Conservation (phyloP, 2,797 vertebrate genomes). For the Alouatta caraya region DNA sequence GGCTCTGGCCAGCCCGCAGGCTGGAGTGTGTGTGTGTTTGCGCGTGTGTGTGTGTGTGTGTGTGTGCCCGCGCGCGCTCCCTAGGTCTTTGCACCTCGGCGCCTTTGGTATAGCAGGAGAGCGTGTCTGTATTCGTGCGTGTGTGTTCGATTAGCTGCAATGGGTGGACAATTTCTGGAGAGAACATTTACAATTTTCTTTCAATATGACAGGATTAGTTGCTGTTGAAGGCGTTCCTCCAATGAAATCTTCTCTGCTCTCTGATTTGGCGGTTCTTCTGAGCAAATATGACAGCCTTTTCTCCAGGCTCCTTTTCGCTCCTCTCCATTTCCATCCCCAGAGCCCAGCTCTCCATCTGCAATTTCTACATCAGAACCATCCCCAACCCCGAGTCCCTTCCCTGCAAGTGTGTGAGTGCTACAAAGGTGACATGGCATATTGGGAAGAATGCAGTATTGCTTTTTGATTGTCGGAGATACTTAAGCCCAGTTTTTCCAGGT, state of each 20-base stretch:
- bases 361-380: constrained; percentile 63
- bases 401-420: background rate
- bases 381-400: background rate
- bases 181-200: constrained; percentile 84
- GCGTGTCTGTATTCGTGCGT: background rate
- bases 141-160: constrained; percentile 80
- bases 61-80: background rate
- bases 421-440: background rate
- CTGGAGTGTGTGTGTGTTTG: background rate
- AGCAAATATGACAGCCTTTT: constrained; percentile 84
- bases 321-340: constrained; percentile 43
- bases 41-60: background rate
- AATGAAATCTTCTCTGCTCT: constrained; percentile 82
- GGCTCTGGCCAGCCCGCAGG: constrained; percentile 48
- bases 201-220: constrained; percentile 82
- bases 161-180: constrained; percentile 81
- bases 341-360: constrained; percentile 69
- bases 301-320: constrained; percentile 71
- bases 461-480: constrained; percentile 27
- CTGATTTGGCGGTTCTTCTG: constrained; percentile 84
- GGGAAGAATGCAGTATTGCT: background rate
- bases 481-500: background rate
- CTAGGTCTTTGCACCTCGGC: background rate
- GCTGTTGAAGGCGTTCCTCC: constrained; percentile 82
- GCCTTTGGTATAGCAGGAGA: background rate